Evolutionary conservation across 2,113 vertebrate genomes (phyloP).

Genomic region (Rhinichthys klamathensis): DNA sequence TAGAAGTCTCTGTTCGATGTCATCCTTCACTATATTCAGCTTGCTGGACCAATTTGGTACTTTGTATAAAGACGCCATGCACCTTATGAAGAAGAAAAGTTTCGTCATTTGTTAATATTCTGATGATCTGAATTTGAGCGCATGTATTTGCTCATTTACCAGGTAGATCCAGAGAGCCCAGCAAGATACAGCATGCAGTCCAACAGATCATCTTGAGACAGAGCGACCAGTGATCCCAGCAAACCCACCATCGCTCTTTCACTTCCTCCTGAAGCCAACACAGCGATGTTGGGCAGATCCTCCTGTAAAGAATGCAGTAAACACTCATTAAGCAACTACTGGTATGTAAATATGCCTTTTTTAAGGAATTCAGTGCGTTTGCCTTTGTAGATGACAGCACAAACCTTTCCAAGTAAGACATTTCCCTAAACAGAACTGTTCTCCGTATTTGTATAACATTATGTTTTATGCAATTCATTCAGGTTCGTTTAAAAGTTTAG

Average conservation of each 20-base stretch:
- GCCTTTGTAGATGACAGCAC: background rate
- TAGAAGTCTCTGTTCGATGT: constrained; percentile 12
- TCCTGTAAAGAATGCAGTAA: background rate
- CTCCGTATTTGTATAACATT: background rate
- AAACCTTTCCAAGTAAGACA: background rate
- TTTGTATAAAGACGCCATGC: constrained; percentile 37
- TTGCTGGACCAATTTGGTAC: constrained; percentile 13
- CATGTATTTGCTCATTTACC: constrained; percentile 51
- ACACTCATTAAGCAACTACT: background rate
- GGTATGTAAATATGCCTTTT: background rate
- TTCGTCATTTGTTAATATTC: background rate
- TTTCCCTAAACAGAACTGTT: background rate
- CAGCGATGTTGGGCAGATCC: constrained; percentile 64
- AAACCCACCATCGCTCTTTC: constrained; percentile 69
- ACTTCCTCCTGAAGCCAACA: constrained; percentile 73
- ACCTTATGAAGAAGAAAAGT: constrained; percentile 1
- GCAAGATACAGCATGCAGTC: constrained; percentile 70
- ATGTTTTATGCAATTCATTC: background rate
- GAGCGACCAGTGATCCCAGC: constrained; percentile 66
- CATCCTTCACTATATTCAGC: constrained; percentile 3
- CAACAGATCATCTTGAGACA: constrained; percentile 66
- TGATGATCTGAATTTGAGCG: background rate
- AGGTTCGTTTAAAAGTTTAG: background rate
- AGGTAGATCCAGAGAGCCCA: constrained; percentile 75
- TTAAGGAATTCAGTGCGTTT: background rate